Evolutionary conservation across 2,113 vertebrate genomes (phyloP).

Genomic region (Ginglymostoma cirratum): DNA sequence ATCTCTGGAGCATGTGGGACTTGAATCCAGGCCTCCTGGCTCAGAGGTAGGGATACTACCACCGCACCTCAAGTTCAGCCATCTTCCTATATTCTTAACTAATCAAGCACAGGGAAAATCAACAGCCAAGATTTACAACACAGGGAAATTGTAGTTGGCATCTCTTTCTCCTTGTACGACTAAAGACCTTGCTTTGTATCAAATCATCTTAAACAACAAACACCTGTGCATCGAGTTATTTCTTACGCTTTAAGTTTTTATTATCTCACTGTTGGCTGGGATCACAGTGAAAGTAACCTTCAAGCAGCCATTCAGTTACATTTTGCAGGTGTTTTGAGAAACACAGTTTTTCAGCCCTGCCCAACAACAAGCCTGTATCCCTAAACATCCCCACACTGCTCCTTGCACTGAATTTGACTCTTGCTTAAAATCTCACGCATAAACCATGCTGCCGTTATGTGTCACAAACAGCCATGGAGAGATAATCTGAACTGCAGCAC

Average conservation of each 20-base stretch:
- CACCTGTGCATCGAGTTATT: too few species aligned
- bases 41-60: too few species aligned
- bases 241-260: too few species aligned
- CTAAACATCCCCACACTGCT: not conserved
- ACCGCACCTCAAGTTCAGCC: too few species aligned
- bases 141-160: not conserved
- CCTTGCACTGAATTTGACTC: not conserved
- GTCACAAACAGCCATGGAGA: not conserved
- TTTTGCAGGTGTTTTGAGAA: not conserved
- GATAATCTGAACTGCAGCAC: not conserved
- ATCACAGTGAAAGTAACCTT: too few species aligned
- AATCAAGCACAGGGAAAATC: not conserved
- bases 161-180: too few species aligned
- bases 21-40: too few species aligned
- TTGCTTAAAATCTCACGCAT: not conserved
- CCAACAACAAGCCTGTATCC: not conserved
- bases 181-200: too few species aligned
- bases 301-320: not conserved
- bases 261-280: too few species aligned
- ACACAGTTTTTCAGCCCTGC: not conserved
- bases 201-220: too few species aligned
- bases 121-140: not conserved
- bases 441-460: not conserved
- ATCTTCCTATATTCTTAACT: not conserved
- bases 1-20: too few species aligned